phyloP scores from a whole-genome alignment of 2,888 invertebrate genomes.

The Lithosia quadra region DNA sequence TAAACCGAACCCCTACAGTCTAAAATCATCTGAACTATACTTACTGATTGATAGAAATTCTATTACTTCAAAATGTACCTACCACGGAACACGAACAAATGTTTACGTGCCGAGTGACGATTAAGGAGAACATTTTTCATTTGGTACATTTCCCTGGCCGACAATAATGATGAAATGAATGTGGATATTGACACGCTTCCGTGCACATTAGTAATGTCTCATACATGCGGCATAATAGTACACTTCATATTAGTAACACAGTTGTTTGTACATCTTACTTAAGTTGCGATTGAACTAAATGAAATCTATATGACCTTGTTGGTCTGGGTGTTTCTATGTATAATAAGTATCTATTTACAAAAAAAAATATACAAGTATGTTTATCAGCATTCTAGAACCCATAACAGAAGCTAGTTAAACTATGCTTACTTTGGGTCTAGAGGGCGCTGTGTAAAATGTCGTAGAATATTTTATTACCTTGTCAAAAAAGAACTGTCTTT shows the following conservation, averaged over 20 bases:
- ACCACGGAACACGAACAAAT: conserved; percentile 21
- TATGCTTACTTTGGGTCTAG: no score
- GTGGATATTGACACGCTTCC: conserved; percentile 37
- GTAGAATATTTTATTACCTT: no score
- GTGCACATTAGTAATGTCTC: conserved; percentile 30
- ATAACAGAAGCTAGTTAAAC: no score
- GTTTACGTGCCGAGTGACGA: conserved; percentile 27
- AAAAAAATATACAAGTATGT: no score
- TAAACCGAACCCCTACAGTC: not conserved
- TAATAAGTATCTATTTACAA: no score
- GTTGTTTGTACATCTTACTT: conserved; percentile 11
- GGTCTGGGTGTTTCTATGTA: no score
- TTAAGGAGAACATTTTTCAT: conserved; percentile 38
- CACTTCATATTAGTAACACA: conserved; percentile 31
- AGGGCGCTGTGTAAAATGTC: no score
- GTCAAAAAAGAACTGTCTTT: no score
- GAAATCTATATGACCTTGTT: no score
- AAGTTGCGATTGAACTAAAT: not conserved
- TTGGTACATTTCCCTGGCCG: conserved; percentile 29
- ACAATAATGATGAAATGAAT: conserved; percentile 44
- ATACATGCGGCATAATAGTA: conserved; percentile 2
- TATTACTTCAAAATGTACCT: conserved; percentile 13
- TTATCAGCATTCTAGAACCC: no score
- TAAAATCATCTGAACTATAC: not conserved
- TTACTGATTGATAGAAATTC: not conserved